A percentile compares a stretch with the other conserved stretches of the same genome.
These are phyloP conservation scores for Centrocercus urophasianus DNA, from an alignment of 2,113 vertebrate genomes.

Conservation along the genomic window DNA sequence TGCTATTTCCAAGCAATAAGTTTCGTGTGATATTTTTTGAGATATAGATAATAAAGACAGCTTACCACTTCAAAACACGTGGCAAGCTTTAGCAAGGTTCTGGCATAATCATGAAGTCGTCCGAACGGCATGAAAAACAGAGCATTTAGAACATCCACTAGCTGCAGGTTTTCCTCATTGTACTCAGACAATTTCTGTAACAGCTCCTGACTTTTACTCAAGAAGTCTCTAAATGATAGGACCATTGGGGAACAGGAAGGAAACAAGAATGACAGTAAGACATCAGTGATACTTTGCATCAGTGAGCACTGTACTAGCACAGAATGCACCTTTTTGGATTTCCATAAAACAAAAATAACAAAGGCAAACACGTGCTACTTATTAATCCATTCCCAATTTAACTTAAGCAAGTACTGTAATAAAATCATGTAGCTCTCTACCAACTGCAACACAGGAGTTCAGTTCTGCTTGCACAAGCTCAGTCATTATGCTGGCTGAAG, in stretches of 20 bases:
- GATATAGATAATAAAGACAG: not conserved
- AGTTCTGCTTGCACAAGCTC: not conserved
- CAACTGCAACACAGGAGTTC: not conserved
- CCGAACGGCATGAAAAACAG: conserved; percentile 90
- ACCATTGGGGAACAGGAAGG: not conserved
- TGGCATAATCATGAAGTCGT: conserved; percentile 89
- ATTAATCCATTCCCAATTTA: not conserved
- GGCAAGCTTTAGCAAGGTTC: conserved; percentile 91
- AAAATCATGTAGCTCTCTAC: not conserved
- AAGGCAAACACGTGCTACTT: not conserved
- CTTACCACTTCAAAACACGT: conserved; percentile 96
- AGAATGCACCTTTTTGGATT: not conserved
- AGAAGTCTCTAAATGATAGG: conserved; percentile 82
- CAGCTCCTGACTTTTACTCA: conserved; percentile 90
- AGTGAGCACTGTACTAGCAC: not conserved
- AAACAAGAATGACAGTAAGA: not conserved
- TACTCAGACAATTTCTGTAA: conserved; percentile 87
- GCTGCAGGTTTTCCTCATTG: conserved; percentile 82
- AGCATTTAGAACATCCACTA: conserved; percentile 84
- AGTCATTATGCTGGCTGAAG: not conserved
- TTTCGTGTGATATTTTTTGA: not conserved
- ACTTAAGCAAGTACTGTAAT: not conserved
- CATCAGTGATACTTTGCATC: not conserved
- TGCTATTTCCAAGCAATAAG: not conserved
- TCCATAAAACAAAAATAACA: not conserved